Percentiles rank a stretch among this genome's conserved stretches.
Conservation (phyloP, 2,113 vertebrate genomes). For the Pardalotus punctatus region DNA sequence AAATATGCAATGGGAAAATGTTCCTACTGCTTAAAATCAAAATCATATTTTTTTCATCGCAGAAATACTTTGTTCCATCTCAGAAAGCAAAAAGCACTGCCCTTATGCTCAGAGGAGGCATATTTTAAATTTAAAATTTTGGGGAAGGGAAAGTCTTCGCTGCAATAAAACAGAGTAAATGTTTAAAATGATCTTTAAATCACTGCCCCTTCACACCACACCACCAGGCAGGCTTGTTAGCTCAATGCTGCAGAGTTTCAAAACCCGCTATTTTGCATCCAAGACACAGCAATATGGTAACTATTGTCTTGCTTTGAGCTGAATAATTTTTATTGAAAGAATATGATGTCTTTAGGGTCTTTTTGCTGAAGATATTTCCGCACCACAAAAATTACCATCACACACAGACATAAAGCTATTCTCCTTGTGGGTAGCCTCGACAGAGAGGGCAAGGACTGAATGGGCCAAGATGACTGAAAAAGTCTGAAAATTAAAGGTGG, state of each 20-base stretch:
- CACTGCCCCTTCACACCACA: constrained; percentile 16
- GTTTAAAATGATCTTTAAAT: constrained; percentile 46
- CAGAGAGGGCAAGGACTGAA: neutral
- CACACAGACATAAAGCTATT: neutral
- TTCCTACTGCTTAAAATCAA: constrained; percentile 46
- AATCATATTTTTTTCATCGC: constrained; percentile 43
- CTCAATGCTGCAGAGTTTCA: neutral
- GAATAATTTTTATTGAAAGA: neutral
- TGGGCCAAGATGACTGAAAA: neutral
- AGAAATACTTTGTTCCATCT: constrained; percentile 42
- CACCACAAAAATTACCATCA: neutral
- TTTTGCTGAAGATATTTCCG: neutral
- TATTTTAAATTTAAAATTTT: constrained; percentile 51
- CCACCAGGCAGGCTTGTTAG: neutral
- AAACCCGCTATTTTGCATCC: neutral
- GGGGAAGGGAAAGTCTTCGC: neutral
- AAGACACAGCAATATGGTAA: neutral
- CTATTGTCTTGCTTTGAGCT: neutral
- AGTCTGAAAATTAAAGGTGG: neutral
- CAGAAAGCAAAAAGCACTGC: constrained; percentile 38
- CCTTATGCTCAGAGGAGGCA: neutral
- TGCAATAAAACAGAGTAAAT: constrained; percentile 27
- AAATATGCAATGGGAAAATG: constrained; percentile 38
- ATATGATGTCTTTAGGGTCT: neutral
- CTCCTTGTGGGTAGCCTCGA: accelerated